A percentile compares a stretch with the other conserved stretches of the same genome.
Evolutionary conservation across 2,888 invertebrate species (phyloP).

Genomic region (Phengaris arion): DNA sequence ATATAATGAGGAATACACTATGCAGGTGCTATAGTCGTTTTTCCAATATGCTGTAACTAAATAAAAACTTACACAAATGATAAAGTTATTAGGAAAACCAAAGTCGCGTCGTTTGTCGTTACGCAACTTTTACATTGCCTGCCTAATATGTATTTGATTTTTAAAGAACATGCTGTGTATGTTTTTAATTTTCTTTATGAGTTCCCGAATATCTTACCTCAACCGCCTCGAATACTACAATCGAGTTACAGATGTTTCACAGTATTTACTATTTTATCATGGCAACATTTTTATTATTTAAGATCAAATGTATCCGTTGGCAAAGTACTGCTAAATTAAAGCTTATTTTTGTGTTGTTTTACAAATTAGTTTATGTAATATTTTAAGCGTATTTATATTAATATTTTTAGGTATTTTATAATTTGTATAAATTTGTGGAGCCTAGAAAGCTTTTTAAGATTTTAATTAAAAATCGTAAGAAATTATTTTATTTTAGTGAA

Average conservation of each 20-base stretch:
- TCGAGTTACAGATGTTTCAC: slow-evolving; percentile 12
- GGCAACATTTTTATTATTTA: not conserved
- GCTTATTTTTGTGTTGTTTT: slow-evolving; percentile 19
- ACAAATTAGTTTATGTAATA: slow-evolving; percentile 26
- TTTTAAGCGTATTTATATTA: slow-evolving; percentile 38
- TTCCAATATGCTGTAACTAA: slow-evolving; percentile 15
- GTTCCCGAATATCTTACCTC: not conserved
- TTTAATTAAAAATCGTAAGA: slow-evolving; percentile 6
- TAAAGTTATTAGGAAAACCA: not conserved
- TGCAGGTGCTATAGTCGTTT: slow-evolving; percentile 13
- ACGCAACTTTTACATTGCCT: too few species aligned
- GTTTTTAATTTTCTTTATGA: not conserved
- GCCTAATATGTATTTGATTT: too few species aligned
- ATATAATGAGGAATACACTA: not conserved
- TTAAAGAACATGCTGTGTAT: too few species aligned
- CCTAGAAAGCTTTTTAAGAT: slow-evolving; percentile 1
- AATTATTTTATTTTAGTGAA: slow-evolving; percentile 33
- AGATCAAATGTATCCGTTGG: not conserved
- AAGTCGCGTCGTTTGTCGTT: too few species aligned
- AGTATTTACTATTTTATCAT: not conserved
- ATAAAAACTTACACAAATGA: not conserved
- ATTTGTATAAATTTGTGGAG: slow-evolving; percentile 34
- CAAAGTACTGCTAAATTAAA: slow-evolving; percentile 16
- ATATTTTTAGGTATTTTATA: slow-evolving; percentile 32
- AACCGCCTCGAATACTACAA: slow-evolving; percentile 19